A percentile compares a stretch with the other conserved stretches of the same genome.
phyloP scores from a whole-genome alignment of 2,113 vertebrate genomes.

The Erythrolamprus reginae region DNA sequence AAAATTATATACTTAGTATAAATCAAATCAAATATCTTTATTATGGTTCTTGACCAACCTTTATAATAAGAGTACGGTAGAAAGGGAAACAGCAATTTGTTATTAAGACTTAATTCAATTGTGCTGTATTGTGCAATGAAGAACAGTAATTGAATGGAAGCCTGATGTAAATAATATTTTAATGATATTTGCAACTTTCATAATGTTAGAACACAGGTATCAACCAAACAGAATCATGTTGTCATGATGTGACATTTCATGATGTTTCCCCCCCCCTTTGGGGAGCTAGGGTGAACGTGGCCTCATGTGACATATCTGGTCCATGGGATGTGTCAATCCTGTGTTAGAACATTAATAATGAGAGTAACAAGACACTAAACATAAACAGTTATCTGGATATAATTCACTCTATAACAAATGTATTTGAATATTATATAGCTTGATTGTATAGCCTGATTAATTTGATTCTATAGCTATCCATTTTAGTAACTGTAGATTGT shows the following conservation, averaged over 20 bases:
- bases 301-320: too few species aligned
- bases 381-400: background rate
- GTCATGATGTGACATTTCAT: too few species aligned
- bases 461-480: background rate
- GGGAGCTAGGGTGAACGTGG: too few species aligned
- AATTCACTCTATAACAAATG: background rate
- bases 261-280: too few species aligned
- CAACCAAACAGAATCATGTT: accelerated
- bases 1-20: background rate
- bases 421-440: too few species aligned
- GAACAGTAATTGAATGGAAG: background rate
- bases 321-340: too few species aligned
- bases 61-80: too few species aligned
- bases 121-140: background rate
- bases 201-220: too few species aligned
- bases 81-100: too few species aligned
- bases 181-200: background rate
- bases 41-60: too few species aligned
- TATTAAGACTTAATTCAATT: background rate
- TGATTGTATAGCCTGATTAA: background rate
- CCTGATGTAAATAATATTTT: background rate
- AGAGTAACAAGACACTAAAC: background rate
- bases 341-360: too few species aligned
- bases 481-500: too few species aligned
- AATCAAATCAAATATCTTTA: background rate